Conservation (phyloP, 2,113 vertebrate species). For the Corythaixoides concolor region DNA sequence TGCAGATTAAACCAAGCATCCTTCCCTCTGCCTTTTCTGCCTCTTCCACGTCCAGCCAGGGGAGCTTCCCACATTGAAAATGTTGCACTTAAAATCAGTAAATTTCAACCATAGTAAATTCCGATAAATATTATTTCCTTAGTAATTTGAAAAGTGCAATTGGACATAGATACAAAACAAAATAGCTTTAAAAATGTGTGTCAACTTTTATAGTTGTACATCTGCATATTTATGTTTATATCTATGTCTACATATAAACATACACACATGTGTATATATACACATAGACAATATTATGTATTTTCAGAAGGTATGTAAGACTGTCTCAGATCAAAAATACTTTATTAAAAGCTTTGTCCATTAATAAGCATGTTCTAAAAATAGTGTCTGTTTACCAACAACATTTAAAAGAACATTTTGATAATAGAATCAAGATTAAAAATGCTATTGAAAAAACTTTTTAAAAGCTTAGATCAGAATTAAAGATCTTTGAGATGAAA, state of each 20-base stretch:
- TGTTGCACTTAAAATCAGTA: not conserved
- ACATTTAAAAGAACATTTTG: not conserved
- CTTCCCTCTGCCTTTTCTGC: not conserved
- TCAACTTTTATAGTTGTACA: not conserved
- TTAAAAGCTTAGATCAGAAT: not conserved
- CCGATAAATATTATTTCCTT: not conserved
- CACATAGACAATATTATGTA: not conserved
- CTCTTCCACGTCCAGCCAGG: not conserved
- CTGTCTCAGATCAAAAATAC: not conserved
- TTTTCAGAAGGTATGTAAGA: not conserved
- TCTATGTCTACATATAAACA: not conserved
- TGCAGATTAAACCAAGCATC: not conserved
- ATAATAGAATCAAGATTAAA: not conserved
- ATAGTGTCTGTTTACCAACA: not conserved
- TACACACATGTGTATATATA: not conserved
- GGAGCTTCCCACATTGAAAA: not conserved
- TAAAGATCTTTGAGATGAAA: not conserved
- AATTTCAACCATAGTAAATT: not conserved
- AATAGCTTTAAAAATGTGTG: not conserved
- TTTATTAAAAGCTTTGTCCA: not conserved
- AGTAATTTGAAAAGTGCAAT: not conserved
- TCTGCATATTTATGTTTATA: not conserved
- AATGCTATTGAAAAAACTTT: not conserved
- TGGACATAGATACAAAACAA: not conserved
- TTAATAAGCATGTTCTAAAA: not conserved